Evolutionary conservation across 92 coral and sea anemone species (phyloP), one percentile per base, ranked within the genome.

Genomic region (Scolanthus callimorphus): DNA sequence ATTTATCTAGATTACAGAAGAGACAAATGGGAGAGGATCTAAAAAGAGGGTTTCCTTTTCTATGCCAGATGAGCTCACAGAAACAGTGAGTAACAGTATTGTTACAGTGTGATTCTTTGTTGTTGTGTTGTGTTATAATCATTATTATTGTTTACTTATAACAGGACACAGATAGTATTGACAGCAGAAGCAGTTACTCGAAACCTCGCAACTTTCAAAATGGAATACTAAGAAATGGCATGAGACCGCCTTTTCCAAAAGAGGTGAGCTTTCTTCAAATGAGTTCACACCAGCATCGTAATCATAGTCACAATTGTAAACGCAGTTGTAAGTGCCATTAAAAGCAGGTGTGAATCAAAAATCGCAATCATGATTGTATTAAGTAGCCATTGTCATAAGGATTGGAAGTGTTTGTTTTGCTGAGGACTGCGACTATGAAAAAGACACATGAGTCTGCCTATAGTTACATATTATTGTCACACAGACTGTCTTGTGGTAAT

Each of bases 171-270:
- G 95, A 87, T 25, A 82, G 89, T 52, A 60, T 73, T 3, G 69
- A 68, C 48, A 82, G 83, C 55, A 52, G 29, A 52, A 17, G 34
- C 13, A 52, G 30, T 52, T 48, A 67, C 19, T 38, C 78, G n/a
- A 73, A 82, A 31, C 83, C 89, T 57, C 57, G 47, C 11, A 52
- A 71, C 37, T 57, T 57, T 46, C 84, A 80, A 20, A 69, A 79
- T 59, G 98, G 98, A 21, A 92, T 92, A 39, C 70, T 92, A 34
- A 83, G 98, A 37, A 92, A 92, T 73, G 98, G 96, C 17, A 39
- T 88, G 17, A 69, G 68, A 55, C 57, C n/a, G n/a, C 70, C 43
- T 13, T 60, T 76, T 29, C 74, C 82, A 12, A 92, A 70, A 55
- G 71, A 88, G 90, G 96, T 88, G 22, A 41, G 47, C 9, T 3